Base-by-base conservation (phyloP, 2,888 invertebrate species). In the Rotaria sp. region DNA sequence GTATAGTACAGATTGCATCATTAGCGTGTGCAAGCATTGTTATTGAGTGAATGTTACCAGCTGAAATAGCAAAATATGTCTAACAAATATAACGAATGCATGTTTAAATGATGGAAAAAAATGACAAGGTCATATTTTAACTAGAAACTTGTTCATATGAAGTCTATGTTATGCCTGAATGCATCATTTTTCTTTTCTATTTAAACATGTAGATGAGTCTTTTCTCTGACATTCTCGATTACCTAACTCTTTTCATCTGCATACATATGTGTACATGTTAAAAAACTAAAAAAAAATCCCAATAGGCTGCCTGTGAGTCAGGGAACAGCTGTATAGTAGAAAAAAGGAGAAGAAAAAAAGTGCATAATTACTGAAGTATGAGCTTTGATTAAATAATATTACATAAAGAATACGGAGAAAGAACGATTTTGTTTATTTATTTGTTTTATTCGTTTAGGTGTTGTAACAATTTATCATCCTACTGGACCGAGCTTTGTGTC, bases 251-350 rank as follows among this genome's bases (percentile, higher is more conserved):
- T 38, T 67, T 67, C 67, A 67, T 67, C 67, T 35, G 15, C 35
- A 67, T 67, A 57, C 57, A 57, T n/a, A 57, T 57, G 30, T 67
- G 67, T 67, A 67, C 30, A 67, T 67, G 67, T 67, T 67, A 67
- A 67, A 67, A 59, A 30, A 30, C 24, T 30, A 15, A 67, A 30
- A 15, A 67, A 30, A 67, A 67, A 67, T 67, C 67, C 67, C 67
- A 30, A 35, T 67, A 67, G 67, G 35, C 67, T 67, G 35, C 35
- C 67, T 35, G 67, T 67, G 67, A 18, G 35, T 15, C 5, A 35
- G 67, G 35, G 67, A 67, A 18, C 67, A 67, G 67, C 67, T 67
- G 67, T 30, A 8, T 18, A 18, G 18, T 67, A 67, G 11, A 30
- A 18, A 30, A 35, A 67, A 67, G 13, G 8, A 59, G 35, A 15